A percentile compares a stretch with the other conserved stretches of the same genome.
Evolutionary conservation across 2,797 vertebrate species (phyloP).

Genomic region (Heteromormyrus szaboi): DNA sequence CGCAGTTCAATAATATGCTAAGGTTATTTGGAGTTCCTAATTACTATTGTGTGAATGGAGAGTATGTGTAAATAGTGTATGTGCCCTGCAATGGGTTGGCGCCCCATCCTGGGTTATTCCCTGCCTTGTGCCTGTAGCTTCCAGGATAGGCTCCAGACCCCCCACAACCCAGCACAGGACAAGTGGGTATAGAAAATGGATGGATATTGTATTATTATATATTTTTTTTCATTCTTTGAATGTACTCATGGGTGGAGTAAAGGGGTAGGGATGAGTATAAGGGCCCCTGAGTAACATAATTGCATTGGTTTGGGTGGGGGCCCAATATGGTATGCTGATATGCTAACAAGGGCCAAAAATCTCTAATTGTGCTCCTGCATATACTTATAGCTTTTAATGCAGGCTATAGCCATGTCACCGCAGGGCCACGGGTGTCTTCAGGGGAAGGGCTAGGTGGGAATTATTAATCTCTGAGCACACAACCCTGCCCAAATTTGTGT

Average conservation of each 20-base stretch:
- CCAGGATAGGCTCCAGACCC: not conserved
- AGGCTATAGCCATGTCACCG: not conserved
- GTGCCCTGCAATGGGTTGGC: not conserved
- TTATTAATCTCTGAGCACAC: not conserved
- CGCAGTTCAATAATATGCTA: not conserved
- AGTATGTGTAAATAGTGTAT: not conserved
- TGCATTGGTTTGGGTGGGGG: not conserved
- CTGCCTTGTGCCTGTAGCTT: not conserved
- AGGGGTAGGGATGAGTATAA: not conserved
- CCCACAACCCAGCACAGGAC: not conserved
- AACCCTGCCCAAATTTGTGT: not conserved
- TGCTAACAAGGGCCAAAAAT: not conserved
- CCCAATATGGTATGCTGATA: not conserved
- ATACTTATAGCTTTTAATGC: not conserved
- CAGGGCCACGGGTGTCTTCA: not conserved
- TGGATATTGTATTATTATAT: not conserved
- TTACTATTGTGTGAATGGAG: not conserved
- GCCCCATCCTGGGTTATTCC: not conserved
- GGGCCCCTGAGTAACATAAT: not conserved
- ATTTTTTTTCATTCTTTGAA: not conserved
- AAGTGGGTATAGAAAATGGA: not conserved
- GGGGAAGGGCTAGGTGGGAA: not conserved
- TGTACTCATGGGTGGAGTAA: not conserved
- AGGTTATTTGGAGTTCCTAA: not conserved
- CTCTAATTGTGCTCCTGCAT: not conserved